Evolutionary conservation across 2,797 vertebrate genomes (phyloP), one percentile per base, ranked within the genome.

Genomic region (Ctenosaura bakeri): DNA sequence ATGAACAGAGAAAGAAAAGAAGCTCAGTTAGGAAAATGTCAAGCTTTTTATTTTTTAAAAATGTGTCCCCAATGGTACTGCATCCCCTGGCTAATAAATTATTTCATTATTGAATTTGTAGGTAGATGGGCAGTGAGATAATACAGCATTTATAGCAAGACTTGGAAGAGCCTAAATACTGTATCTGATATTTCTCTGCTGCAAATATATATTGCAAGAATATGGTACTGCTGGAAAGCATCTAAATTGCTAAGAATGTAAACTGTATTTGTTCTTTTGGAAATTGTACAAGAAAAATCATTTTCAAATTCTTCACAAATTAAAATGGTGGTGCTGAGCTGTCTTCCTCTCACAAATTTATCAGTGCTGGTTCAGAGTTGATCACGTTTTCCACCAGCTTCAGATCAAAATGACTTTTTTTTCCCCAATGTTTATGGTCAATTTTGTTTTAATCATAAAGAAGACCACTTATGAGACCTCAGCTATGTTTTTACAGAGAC

Each of bases 251-350:
- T 0, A 0, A 12, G 69, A 85, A 69, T 1, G 77, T 54, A 76
- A 42, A 18, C 16, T 81, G 52, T 54, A 50, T 0, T 0, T 1
- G 10, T 64, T 54, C 46, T 29, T 35, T 38, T 29, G 26, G 73
- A 87, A 6, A 76, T 73, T 84, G 0, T 18, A 46, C n/a, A 16
- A 14, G 13, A 66, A 78, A 78, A 64, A 64, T 35, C 7, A 56
- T 64, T 87, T 78, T 59, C 20, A 64, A 50, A 64, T 5, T n/a
- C 10, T 78, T 46, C 46, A n/a, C 56, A 78, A 64, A 64, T 83
- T 80, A 50, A 1, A 3, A 38, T 14, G 32, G 29, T 69, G 26
- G 29, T 32, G 3, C 32, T 4, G 32, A 32, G 12, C 29, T 13
- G 1, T 29, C 10, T 29, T 69, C 10, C 29, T 32, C 1, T 29